A percentile compares a stretch with the other conserved stretches of the same genome.
Conservation (phyloP, 2,888 invertebrate genomes). For the Heliconius sara region DNA sequence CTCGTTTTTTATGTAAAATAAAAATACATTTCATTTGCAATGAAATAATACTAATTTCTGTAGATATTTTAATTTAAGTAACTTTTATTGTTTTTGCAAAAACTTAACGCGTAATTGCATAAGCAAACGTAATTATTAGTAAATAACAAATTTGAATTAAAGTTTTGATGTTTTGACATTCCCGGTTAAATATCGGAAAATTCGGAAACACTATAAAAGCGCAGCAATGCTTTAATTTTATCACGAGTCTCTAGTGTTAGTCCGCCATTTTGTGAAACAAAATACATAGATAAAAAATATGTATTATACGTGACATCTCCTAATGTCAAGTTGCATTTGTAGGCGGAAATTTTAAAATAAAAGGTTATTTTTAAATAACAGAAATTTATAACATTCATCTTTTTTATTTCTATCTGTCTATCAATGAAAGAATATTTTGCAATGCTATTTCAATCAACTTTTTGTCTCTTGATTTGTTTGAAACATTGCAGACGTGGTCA, state of each 20-base stretch:
- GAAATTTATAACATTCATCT: not conserved
- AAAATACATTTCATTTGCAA: not conserved
- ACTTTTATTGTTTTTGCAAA: not conserved
- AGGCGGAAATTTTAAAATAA: not conserved
- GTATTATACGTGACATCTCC: not conserved
- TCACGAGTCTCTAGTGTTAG: slow-evolving; percentile 36
- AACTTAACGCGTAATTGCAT: not conserved
- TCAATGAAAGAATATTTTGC: too few relatives aligned
- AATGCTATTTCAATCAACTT: too few relatives aligned
- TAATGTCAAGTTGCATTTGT: not conserved
- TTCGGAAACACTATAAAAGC: slow-evolving; percentile 54
- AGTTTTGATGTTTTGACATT: slow-evolving; percentile 59
- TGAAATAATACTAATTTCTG: not conserved
- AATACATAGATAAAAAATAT: slow-evolving; percentile 2
- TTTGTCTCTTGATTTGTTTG: too few relatives aligned
- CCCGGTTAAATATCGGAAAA: slow-evolving; percentile 65
- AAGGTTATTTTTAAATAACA: not conserved
- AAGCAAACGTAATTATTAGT: not conserved
- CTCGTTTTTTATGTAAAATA: not conserved
- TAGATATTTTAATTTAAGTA: not conserved
- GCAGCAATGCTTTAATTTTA: slow-evolving; percentile 65
- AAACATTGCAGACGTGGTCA: too few relatives aligned
- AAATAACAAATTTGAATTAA: slow-evolving; percentile 8
- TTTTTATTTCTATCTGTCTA: too few relatives aligned
- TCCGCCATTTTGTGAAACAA: slow-evolving; percentile 47